These are phyloP conservation scores for Periophthalmus magnuspinnatus DNA, from an alignment of 2,797 vertebrate species.

Conservation along the genomic window DNA sequence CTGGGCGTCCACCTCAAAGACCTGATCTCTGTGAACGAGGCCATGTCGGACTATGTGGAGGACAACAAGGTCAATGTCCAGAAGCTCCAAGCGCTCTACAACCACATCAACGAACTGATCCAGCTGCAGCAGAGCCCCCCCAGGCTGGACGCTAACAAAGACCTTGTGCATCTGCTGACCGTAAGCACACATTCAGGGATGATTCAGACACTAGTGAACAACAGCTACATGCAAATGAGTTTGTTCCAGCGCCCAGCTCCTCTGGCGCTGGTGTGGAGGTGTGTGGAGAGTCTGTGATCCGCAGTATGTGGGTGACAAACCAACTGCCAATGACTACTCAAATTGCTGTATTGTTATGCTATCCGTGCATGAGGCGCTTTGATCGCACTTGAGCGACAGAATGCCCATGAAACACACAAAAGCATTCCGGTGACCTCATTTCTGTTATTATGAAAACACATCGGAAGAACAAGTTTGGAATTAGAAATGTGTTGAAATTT, in stretches of 20 bases:
- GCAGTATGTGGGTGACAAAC: constrained; percentile 62
- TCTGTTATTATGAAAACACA: constrained; percentile 38
- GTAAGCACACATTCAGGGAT: constrained; percentile 59
- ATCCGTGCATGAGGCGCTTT: constrained; percentile 36
- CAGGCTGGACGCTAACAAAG: constrained; percentile 91
- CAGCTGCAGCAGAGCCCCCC: constrained; percentile 90
- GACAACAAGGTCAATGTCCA: constrained; percentile 91
- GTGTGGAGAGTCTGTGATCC: constrained; percentile 68
- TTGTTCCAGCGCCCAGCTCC: constrained; percentile 54
- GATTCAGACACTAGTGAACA: constrained; percentile 46
- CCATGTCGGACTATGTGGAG: constrained; percentile 90
- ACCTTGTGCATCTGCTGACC: constrained; percentile 92
- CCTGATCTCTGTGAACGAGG: constrained; percentile 91
- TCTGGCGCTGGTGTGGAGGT: constrained; percentile 55
- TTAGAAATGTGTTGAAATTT: constrained; percentile 7
- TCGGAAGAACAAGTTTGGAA: constrained; percentile 43
- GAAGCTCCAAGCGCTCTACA: constrained; percentile 91
- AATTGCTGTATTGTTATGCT: constrained; percentile 57
- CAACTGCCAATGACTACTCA: constrained; percentile 65
- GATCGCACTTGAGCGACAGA: constrained; percentile 49
- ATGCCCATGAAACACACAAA: constrained; percentile 52
- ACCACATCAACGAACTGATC: constrained; percentile 90
- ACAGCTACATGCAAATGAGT: constrained; percentile 58
- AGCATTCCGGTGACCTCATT: constrained; percentile 44
- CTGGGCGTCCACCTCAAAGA: constrained; percentile 95